Base-by-base conservation (phyloP, 2,888 invertebrate genomes). In the Polyploca ridens region DNA sequence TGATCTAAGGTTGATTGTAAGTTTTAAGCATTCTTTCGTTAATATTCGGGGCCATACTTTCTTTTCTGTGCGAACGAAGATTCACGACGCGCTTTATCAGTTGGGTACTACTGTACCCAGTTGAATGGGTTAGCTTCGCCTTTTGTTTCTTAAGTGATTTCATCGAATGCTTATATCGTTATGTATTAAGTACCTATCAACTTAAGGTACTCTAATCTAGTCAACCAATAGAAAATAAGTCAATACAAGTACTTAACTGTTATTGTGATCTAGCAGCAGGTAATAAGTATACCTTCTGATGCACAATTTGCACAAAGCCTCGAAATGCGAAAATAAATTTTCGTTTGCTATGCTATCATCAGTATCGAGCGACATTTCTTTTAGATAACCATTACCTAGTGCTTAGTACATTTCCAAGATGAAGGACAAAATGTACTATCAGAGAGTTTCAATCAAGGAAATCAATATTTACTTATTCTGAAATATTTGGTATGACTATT, bases 301-400 rank as follows among this genome's bases (percentile, higher is more conserved):
- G 54, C 54, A 54, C 54, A 54, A 54, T 54, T 54, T 54, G 54
- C 54, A 54, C 54, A 54, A 54, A 54, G 8, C 54, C 19, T 54
- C 54, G 7, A 16, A 49, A n/a, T 19, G 10, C 19, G 54, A 19
- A 54, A 19, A 54, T n/a, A 16, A 27, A 41, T 41, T 41, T 41
- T 10, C 16, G 54, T 54, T 54, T 16, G 10, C 54, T 54, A 27
- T 27, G 27, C 27, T 54, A 54, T 54, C 54, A 54, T 5, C 19
- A 19, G 10, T 54, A 54, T 8, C 3, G 16, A 10, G 16, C 10
- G 16, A 19, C 19, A 54, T 19, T 54, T 54, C 16, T 54, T 46
- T 46, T 19, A 54, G 54, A n/a, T 54, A 38, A 38, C 38, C 38
- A 13, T 41, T 13, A 41, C 11, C 13, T 41, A 13, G 13, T 41